phyloP scores from a whole-genome alignment of 2,797 vertebrate species.

The Podarcis siculus region DNA sequence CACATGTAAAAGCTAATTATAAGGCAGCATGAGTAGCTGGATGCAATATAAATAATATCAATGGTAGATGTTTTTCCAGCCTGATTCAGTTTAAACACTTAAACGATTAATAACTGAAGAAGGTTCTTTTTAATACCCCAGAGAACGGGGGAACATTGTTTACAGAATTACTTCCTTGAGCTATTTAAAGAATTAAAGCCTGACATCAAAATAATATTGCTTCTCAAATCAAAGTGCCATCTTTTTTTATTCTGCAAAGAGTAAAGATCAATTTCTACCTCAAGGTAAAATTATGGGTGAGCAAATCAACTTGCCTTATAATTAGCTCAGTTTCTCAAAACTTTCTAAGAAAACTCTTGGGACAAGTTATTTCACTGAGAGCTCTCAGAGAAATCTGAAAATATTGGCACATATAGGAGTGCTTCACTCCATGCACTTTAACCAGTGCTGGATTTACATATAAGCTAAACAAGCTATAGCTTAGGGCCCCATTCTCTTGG shows the following conservation, averaged over 20 bases:
- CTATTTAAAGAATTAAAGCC: slow-evolving; percentile 16
- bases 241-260: neutral
- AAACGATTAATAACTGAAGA: slow-evolving; percentile 63
- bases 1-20: slow-evolving; percentile 70
- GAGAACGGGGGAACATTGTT: slow-evolving; percentile 49
- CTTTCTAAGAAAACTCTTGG: neutral
- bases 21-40: slow-evolving; percentile 58
- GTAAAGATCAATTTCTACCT: slow-evolving; percentile 34
- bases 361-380: neutral
- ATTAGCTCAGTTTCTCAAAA: neutral
- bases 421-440: neutral
- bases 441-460: neutral
- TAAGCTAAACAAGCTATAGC: too few species aligned
- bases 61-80: slow-evolving; percentile 61
- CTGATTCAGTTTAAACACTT: slow-evolving; percentile 65
- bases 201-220: slow-evolving; percentile 17
- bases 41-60: slow-evolving; percentile 73
- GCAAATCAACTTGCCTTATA: neutral
- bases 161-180: slow-evolving; percentile 24
- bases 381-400: neutral
- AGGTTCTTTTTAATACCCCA: neutral
- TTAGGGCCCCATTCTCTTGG: too few species aligned
- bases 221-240: neutral
- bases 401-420: neutral
- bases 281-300: neutral